A percentile compares a stretch with the other conserved stretches of the same genome.
Evolutionary conservation across 2,113 vertebrate species (phyloP).

Genomic region (Crocuta crocuta): DNA sequence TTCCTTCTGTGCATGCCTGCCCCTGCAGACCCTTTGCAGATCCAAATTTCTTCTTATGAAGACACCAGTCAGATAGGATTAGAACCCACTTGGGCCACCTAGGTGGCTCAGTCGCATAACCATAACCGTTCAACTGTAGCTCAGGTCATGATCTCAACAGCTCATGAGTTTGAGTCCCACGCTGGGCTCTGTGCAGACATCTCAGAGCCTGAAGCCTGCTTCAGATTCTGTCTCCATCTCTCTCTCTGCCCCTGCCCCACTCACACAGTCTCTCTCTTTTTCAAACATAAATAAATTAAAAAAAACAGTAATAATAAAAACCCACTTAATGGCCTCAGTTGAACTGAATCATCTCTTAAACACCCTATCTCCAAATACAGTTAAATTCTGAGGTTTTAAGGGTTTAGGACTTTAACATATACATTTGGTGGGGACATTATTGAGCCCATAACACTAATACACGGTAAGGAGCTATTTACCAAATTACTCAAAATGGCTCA

Average conservation of each 20-base stretch:
- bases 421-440: not conserved
- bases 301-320: not conserved
- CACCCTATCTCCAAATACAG: not conserved
- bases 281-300: no score
- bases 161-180: no score
- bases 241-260: no score
- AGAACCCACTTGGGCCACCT: not conserved
- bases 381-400: not conserved
- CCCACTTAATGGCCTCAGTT: not conserved
- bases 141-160: no score
- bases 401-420: not conserved
- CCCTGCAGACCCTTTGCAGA: not conserved
- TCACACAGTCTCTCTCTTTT: no score
- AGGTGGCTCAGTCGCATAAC: no score
- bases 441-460: not conserved
- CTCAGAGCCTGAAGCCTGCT: no score
- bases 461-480: not conserved
- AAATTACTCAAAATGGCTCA: not conserved
- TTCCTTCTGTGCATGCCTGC: fast-evolving
- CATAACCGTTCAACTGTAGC: no score
- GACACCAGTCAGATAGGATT: not conserved
- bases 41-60: not conserved
- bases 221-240: no score
- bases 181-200: no score
- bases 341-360: not conserved